phyloP scores from a whole-genome alignment of 2,888 invertebrate genomes.

The Ametastegia equiseti region DNA sequence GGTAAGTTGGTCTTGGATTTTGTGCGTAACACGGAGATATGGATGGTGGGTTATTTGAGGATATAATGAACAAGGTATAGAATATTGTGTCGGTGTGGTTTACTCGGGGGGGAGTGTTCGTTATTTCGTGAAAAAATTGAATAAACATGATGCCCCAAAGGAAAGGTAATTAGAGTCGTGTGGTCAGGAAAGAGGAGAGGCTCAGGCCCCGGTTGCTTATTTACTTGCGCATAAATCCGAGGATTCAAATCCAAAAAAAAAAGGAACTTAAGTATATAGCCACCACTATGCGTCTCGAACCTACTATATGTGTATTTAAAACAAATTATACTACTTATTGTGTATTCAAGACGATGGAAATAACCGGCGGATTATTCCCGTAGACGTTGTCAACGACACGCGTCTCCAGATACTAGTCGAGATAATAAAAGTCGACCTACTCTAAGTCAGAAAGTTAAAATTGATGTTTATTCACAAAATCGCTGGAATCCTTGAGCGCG shows the following conservation, averaged over 20 bases:
- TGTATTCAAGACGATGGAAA: neutral
- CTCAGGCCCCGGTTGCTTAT: too few relatives aligned
- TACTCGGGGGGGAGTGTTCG: neutral
- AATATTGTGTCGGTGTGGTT: neutral
- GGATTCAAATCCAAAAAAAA: constrained; percentile 2
- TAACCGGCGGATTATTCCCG: neutral
- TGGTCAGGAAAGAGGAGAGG: neutral
- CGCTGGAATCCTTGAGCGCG: too few relatives aligned
- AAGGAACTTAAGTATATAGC: constrained; percentile 15
- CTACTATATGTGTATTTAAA: neutral
- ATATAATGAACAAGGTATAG: neutral
- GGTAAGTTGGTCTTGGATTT: neutral
- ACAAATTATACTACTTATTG: constrained; percentile 7
- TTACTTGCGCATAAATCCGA: constrained; percentile 41
- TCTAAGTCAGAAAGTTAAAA: neutral
- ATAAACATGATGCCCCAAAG: constrained; percentile 43
- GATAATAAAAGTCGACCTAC: neutral
- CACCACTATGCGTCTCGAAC: neutral
- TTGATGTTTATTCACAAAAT: neutral
- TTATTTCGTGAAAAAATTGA: constrained; percentile 27
- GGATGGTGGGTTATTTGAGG: neutral
- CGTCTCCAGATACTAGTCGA: too few relatives aligned
- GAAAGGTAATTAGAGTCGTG: constrained; percentile 42
- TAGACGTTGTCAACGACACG: too few relatives aligned
- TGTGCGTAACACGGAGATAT: neutral